Conservation (phyloP, 2,113 vertebrate species). For the Xiphophorus couchianus region DNA sequence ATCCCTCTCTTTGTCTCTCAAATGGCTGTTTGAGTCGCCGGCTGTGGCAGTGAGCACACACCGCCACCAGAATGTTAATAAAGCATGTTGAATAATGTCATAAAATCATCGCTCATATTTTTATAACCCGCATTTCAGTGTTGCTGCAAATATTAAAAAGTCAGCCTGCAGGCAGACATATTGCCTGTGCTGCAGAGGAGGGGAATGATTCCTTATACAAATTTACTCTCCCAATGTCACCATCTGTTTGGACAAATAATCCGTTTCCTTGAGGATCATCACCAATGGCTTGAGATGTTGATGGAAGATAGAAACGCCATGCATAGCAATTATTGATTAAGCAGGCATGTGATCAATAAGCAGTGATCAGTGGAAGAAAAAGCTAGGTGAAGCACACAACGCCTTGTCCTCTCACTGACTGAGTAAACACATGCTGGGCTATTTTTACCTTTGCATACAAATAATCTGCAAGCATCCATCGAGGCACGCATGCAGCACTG, state of each 20-base stretch:
- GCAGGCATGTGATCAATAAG: conserved; percentile 51
- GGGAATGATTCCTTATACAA: conserved; percentile 37
- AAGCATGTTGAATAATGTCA: conserved; percentile 52
- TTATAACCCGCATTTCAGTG: conserved; percentile 59
- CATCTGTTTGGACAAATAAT: conserved; percentile 63
- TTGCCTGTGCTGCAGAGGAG: conserved; percentile 33
- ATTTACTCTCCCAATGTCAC: conserved; percentile 58
- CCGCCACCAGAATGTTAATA: conserved; percentile 56
- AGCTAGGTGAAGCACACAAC: conserved; percentile 39
- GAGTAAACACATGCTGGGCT: neutral
- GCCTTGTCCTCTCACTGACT: conserved; percentile 11
- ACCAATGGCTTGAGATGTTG: conserved; percentile 43
- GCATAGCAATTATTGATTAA: conserved; percentile 67
- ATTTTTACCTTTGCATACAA: conserved; percentile 27
- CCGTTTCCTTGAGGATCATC: conserved; percentile 36
- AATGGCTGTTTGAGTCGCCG: conserved; percentile 28
- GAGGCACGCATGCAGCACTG: neutral
- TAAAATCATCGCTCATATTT: conserved; percentile 56
- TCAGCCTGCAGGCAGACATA: conserved; percentile 49
- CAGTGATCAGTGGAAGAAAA: conserved; percentile 57
- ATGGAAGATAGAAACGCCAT: conserved; percentile 47
- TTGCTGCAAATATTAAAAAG: conserved; percentile 57
- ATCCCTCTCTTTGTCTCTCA: conserved; percentile 35
- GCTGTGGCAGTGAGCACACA: conserved; percentile 17
- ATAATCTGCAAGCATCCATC: conserved; percentile 2